These are phyloP conservation scores for Scyliorhinus canicula DNA, from an alignment of 2,797 vertebrate genomes.

Conservation along the genomic window DNA sequence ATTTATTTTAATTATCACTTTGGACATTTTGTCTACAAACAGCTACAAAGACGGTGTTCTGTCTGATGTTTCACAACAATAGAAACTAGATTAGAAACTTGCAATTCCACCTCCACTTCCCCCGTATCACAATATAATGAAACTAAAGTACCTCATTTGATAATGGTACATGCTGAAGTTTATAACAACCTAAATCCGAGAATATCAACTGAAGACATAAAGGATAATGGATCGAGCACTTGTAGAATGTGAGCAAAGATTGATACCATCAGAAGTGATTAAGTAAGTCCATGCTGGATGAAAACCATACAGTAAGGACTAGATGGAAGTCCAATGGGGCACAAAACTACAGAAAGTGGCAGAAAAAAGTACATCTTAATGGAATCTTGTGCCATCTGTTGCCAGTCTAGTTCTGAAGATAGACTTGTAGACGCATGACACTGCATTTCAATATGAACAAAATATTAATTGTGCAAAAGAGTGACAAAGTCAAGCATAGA, in stretches of 20 bases:
- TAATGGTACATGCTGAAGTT: neutral
- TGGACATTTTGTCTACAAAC: neutral
- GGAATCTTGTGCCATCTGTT: neutral
- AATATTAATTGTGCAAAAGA: neutral
- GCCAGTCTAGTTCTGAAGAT: neutral
- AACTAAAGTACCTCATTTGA: neutral
- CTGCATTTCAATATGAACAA: neutral
- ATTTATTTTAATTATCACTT: neutral
- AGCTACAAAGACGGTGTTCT: neutral
- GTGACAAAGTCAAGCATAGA: neutral
- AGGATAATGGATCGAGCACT: neutral
- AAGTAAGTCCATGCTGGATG: neutral
- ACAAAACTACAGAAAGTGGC: neutral
- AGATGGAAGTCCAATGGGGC: neutral
- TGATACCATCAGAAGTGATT: neutral
- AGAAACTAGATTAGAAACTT: neutral
- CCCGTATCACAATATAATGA: neutral
- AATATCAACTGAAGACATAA: neutral
- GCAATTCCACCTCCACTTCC: neutral
- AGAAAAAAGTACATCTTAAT: neutral
- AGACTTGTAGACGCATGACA: neutral
- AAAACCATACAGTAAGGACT: neutral
- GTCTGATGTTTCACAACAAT: neutral
- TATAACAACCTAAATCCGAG: neutral
- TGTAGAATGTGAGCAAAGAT: neutral